phyloP scores from a whole-genome alignment of 2,797 vertebrate species.

The Lateolabrax maculatus region DNA sequence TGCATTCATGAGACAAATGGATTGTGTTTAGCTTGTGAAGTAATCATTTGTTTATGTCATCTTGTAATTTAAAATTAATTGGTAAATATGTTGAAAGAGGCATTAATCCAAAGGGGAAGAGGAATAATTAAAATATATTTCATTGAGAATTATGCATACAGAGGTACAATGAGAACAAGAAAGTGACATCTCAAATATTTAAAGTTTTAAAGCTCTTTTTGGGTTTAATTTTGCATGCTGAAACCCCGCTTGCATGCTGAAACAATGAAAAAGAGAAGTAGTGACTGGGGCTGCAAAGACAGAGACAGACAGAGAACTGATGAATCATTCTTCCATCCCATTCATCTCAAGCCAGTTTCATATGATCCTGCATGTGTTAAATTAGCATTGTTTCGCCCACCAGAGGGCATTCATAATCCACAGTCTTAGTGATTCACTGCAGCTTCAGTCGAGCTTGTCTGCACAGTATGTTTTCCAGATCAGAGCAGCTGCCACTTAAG shows the following conservation, averaged over 20 bases:
- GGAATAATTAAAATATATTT: constrained; percentile 13
- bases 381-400: constrained; percentile 31
- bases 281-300: neutral
- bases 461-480: constrained; percentile 50
- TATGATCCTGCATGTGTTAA: constrained; percentile 37
- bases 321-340: constrained; percentile 42
- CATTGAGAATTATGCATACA: constrained; percentile 6
- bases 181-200: neutral
- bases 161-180: constrained; percentile 6
- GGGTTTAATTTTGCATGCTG: neutral
- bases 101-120: constrained; percentile 4
- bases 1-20: constrained; percentile 45
- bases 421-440: constrained; percentile 41
- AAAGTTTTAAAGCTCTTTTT: constrained; percentile 21
- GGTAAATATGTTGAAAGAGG: constrained; percentile 8
- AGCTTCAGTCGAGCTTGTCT: constrained; percentile 45
- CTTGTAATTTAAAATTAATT: constrained; percentile 4
- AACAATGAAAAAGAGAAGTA: neutral
- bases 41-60: constrained; percentile 21
- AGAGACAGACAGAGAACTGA: constrained; percentile 26
- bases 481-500: constrained; percentile 64
- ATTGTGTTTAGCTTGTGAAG: constrained; percentile 19
- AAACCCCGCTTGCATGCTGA: neutral
- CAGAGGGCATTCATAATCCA: constrained; percentile 47
- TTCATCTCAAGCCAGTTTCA: constrained; percentile 45